Evolutionary conservation across 2,113 vertebrate species (phyloP), one percentile per base, ranked within the genome.

Genomic region (Elachura formosa): DNA sequence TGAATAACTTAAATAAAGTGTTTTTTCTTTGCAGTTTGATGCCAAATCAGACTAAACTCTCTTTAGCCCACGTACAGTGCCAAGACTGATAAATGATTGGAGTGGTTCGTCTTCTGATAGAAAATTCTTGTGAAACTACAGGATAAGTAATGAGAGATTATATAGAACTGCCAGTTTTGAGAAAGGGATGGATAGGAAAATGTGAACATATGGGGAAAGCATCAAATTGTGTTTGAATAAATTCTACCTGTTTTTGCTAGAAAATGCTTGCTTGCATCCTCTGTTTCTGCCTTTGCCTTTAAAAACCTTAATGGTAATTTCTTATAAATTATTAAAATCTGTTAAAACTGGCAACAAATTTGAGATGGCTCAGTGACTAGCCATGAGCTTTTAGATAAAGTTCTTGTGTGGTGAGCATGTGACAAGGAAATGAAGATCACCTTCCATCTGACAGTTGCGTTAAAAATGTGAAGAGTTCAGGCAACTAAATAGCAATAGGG

Each of bases 391-490:
- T 51, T 71, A 38, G 17, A 17, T 78, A 22, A 81, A 36, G 34
- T 36, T 75, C 36, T 85, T 51, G 6, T 17, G 5, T 69, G 41
- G 28, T 52, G 21, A 23, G 3, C 43, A 3, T 24, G 2, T 76
- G 31, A 28, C 26, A 62, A 74, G 23, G 55, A 81, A 74, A 22
- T 48, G 5, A 87, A 73, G 22, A 29, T 61, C 19, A 23, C 8
- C 11, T 62, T 74, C 46, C 14, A 11, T 43, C 40, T 29, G 11
- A 34, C 22, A 13, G 11, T 64, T 46, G 10, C 0, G 4, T 67
- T 80, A 48, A 59, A 82, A 58, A 29, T 0, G 0, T 56, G 36
- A 73, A 16, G 16, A n/a, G 25, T 40, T 33, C 8, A 3, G 26
- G 29, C 10, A 72, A 22, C 20, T 51, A 2, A 52, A 45, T 6